Percentiles rank a stretch among this genome's conserved stretches.
Conservation (phyloP, 2,888 invertebrate genomes). For the Rotaria magnacalcarata region DNA sequence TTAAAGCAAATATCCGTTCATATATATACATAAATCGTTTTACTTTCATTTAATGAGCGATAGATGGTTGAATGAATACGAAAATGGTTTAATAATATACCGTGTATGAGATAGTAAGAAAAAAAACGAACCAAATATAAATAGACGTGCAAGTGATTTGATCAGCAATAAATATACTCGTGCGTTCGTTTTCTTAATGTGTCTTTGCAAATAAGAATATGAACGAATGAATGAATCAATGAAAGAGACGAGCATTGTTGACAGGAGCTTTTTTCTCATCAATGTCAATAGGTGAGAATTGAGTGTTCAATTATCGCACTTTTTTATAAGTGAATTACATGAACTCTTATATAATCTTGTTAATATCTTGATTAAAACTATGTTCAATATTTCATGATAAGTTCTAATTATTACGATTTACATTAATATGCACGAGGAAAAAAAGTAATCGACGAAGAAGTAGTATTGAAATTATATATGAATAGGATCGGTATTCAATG, state of each 20-base stretch:
- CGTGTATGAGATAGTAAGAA: neutral
- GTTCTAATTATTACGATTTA: neutral
- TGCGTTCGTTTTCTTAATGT: neutral
- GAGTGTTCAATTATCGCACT: neutral
- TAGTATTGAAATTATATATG: neutral
- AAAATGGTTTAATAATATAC: slow-evolving; percentile 13
- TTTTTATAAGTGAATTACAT: neutral
- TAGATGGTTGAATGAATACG: neutral
- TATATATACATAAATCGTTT: neutral
- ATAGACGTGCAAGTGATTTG: neutral
- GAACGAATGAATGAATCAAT: neutral
- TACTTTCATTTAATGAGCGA: neutral
- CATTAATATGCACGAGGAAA: neutral
- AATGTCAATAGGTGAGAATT: neutral
- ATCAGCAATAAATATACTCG: neutral
- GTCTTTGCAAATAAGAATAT: neutral
- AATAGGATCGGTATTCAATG: neutral
- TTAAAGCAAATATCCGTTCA: neutral
- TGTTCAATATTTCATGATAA: neutral
- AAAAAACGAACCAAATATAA: neutral
- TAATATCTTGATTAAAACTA: neutral
- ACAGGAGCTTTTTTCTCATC: neutral
- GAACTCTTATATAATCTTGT: neutral
- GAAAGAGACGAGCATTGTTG: neutral
- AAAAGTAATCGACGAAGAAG: neutral